Evolutionary conservation across 1,140 invertebrate genomes (phyloP).

Genomic region (Zaprionus davidi): DNA sequence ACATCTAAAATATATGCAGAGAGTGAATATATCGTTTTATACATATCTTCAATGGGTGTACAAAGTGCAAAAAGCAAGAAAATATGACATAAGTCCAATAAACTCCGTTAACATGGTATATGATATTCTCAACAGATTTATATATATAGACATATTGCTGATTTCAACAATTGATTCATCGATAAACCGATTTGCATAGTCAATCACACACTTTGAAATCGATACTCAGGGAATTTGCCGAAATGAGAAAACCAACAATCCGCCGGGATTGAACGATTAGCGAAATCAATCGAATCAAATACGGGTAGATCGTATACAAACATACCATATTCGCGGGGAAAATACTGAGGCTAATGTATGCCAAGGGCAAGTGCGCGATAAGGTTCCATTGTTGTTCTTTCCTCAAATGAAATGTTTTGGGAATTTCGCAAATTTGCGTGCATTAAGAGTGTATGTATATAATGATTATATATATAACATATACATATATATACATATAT

Average conservation of each 20-base stretch:
- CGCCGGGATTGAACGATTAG: slow-evolving; percentile 66
- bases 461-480: neutral
- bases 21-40: no score
- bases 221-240: slow-evolving; percentile 44
- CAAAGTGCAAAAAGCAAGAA: no score
- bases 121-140: neutral
- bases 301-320: slow-evolving; percentile 29
- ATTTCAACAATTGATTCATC: neutral
- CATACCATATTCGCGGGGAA: slow-evolving; percentile 6
- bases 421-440: slow-evolving; percentile 5
- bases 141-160: neutral
- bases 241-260: slow-evolving; percentile 48
- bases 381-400: slow-evolving; percentile 12
- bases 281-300: slow-evolving; percentile 58
- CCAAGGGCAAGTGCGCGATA: slow-evolving; percentile 32
- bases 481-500: no score
- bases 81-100: no score
- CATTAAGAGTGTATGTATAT: neutral
- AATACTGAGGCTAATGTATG: slow-evolving; percentile 58
- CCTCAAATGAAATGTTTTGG: slow-evolving; percentile 39
- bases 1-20: no score
- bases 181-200: slow-evolving; percentile 50
- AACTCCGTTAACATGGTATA: no score
- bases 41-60: no score
- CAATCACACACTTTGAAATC: slow-evolving; percentile 54